phyloP scores from a whole-genome alignment of 1,140 invertebrate genomes.

The Holcopasites calliopsidis region DNA sequence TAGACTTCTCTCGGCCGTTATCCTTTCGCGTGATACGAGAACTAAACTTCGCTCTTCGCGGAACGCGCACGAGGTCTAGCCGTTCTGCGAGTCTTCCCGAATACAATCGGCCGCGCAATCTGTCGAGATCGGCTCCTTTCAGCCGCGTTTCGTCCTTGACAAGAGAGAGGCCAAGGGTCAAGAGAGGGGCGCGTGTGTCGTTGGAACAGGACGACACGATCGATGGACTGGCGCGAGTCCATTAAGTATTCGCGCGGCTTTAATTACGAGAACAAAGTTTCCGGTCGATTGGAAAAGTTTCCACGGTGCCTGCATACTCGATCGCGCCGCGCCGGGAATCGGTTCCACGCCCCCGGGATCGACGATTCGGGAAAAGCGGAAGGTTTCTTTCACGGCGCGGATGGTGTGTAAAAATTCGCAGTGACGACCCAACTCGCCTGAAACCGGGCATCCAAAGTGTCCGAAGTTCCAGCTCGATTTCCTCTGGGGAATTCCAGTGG shows the following conservation, averaged over 20 bases:
- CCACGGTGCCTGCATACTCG: conserved; percentile 75
- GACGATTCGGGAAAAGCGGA: not conserved
- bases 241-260: conserved; percentile 78
- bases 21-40: conserved; percentile 57
- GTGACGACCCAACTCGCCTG: not conserved
- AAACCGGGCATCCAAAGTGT: not conserved
- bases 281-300: conserved; percentile 78
- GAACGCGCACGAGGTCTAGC: not conserved
- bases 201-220: not conserved
- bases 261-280: conserved; percentile 79
- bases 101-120: too few relatives aligned
- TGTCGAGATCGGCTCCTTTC: not conserved
- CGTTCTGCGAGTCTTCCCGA: not conserved
- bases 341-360: not conserved
- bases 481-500: conserved; percentile 4
- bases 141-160: not conserved
- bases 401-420: conserved; percentile 31
- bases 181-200: not conserved
- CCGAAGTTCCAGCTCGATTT: conserved; percentile 27
- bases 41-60: conserved; percentile 42
- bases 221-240: conserved; percentile 66
- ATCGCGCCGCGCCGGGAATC: conserved; percentile 56
- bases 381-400: not conserved
- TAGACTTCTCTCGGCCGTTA: conserved; percentile 66
- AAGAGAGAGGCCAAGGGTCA: not conserved